Conservation (phyloP, 2,888 invertebrate genomes). For the Metellina segmentata region DNA sequence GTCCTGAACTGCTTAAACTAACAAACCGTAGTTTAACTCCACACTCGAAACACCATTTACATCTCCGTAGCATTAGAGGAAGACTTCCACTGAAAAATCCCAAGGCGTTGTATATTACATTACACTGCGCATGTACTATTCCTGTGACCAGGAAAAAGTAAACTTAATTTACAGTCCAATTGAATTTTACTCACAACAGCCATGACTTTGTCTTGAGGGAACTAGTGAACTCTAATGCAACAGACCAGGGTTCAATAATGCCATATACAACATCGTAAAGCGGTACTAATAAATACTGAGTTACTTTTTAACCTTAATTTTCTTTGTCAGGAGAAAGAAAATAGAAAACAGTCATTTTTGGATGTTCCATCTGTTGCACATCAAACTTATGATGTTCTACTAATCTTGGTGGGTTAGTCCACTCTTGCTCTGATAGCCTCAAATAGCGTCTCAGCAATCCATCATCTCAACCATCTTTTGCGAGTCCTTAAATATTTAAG, state of each 20-base stretch:
- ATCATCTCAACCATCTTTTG: too few species aligned
- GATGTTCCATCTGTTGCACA: too few species aligned
- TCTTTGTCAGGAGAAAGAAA: too few species aligned
- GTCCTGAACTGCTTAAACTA: too few species aligned
- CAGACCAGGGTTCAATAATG: background rate
- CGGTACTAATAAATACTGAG: conserved; percentile 4
- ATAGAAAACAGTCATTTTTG: too few species aligned
- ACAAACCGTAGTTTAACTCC: background rate
- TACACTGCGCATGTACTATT: background rate
- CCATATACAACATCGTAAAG: conserved; percentile 8
- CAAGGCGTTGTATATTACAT: background rate
- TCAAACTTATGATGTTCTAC: too few species aligned
- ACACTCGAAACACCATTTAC: background rate
- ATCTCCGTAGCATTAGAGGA: background rate
- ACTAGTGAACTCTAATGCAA: background rate
- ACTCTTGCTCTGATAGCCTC: too few species aligned
- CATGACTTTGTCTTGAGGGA: background rate
- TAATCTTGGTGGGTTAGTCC: too few species aligned
- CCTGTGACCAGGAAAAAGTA: background rate
- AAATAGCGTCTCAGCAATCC: too few species aligned
- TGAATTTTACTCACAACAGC: background rate
- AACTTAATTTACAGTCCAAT: background rate
- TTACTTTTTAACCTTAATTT: too few species aligned
- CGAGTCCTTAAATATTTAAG: too few species aligned
- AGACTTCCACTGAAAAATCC: background rate